Evolutionary conservation across 1,140 invertebrate species (phyloP).

Genomic region (Sycophaga agraensis): DNA sequence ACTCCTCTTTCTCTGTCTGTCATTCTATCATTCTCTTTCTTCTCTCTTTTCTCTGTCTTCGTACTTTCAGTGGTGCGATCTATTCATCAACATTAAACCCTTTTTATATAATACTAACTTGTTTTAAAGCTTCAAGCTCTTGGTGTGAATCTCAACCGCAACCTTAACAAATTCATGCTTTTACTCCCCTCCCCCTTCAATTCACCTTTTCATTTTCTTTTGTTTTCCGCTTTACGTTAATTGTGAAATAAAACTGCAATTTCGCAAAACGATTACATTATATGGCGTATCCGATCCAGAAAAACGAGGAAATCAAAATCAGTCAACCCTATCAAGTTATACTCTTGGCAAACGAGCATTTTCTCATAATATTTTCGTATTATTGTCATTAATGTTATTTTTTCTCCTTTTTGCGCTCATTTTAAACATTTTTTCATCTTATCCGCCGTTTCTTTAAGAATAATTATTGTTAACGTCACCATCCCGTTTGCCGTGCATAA

Average conservation of each 20-base stretch:
- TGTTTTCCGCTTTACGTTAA: too few species aligned
- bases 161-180: not conserved
- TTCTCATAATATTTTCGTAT: constrained; percentile 29
- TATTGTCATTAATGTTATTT: constrained; percentile 27
- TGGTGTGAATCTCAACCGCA: not conserved
- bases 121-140: constrained; percentile 24
- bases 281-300: constrained; percentile 2
- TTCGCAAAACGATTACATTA: constrained; percentile 1
- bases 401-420: constrained; percentile 17
- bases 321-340: constrained; percentile 20
- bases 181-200: too few species aligned
- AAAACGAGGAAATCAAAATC: constrained; percentile 23
- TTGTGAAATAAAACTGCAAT: constrained; percentile 15
- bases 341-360: constrained; percentile 19
- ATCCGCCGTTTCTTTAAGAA: constrained; percentile 27
- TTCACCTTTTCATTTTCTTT: not conserved
- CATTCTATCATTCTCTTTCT: too few species aligned
- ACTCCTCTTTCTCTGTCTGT: too few species aligned
- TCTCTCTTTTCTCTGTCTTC: too few species aligned
- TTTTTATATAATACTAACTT: constrained; percentile 14
- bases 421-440: constrained; percentile 7
- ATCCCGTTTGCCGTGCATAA: constrained; percentile 10
- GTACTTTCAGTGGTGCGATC: too few species aligned
- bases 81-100: constrained; percentile 11
- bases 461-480: constrained; percentile 28